These are phyloP conservation scores for Mirza zaza DNA, from an alignment of 2,113 vertebrate species.

Conservation along the genomic window DNA sequence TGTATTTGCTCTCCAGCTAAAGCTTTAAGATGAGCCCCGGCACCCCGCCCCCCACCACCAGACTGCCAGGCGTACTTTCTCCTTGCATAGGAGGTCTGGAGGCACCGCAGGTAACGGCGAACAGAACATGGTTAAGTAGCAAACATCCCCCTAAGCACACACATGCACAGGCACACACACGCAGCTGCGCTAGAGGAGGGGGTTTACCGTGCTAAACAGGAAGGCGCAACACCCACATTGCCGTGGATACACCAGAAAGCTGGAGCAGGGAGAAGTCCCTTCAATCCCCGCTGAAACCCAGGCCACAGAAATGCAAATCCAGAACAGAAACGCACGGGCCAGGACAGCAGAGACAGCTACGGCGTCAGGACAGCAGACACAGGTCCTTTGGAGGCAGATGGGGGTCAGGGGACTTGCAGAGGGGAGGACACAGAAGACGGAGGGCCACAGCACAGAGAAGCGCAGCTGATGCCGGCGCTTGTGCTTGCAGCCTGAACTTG, in stretches of 20 bases:
- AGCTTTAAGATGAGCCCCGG: neutral
- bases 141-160: neutral
- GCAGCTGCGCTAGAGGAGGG: neutral
- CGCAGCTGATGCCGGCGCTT: fast-evolving
- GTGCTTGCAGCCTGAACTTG: neutral
- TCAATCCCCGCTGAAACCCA: neutral
- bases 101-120: neutral
- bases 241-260: neutral
- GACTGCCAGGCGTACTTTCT: neutral
- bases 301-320: neutral
- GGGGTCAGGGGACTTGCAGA: neutral
- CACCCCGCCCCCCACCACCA: neutral
- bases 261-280: neutral
- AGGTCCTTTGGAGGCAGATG: too few species aligned
- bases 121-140: neutral
- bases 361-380: neutral
- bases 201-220: neutral
- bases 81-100: neutral
- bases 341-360: neutral
- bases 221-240: neutral
- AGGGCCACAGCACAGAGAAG: neutral
- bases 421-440: neutral
- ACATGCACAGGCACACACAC: neutral
- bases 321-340: neutral
- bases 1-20: neutral